Percentiles rank a stretch among this genome's conserved stretches.
Conservation (phyloP, 2,797 vertebrate genomes). For the Lycodopsis pacificus region DNA sequence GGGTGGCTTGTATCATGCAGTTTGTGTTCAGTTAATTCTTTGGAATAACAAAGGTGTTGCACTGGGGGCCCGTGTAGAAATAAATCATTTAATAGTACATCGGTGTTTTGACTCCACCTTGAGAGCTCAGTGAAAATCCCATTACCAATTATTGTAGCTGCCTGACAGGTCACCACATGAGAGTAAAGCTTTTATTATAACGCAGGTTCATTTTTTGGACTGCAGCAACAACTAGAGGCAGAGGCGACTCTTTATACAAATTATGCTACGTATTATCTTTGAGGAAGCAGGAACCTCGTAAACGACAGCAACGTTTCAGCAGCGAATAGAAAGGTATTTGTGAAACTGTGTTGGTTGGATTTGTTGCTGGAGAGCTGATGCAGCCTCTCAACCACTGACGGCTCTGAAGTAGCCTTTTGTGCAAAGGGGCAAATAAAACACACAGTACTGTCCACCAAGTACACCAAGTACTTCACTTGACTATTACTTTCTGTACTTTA, state of each 20-base stretch:
- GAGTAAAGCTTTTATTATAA: conserved; percentile 53
- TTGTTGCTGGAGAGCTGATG: conserved; percentile 4
- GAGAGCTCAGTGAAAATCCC: conserved; percentile 70
- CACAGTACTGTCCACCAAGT: neutral
- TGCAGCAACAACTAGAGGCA: conserved; percentile 28
- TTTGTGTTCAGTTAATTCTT: conserved; percentile 44
- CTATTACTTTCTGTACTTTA: neutral
- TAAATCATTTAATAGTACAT: conserved; percentile 52
- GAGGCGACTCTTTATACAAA: conserved; percentile 21
- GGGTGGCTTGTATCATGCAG: conserved; percentile 24
- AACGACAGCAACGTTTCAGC: conserved; percentile 17
- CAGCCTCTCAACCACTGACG: neutral
- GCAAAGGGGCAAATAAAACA: neutral
- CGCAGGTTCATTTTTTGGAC: conserved; percentile 42
- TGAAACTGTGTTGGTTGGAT: conserved; percentile 3
- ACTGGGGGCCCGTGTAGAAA: conserved; percentile 39
- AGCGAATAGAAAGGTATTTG: conserved; percentile 19
- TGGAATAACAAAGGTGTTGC: conserved; percentile 47
- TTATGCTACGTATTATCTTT: conserved; percentile 17
- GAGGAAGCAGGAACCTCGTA: neutral
- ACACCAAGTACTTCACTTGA: conserved; percentile 1
- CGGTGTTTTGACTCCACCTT: conserved; percentile 61
- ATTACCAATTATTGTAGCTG: conserved; percentile 68
- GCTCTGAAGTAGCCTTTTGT: conserved; percentile 7
- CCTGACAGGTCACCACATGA: conserved; percentile 66